A percentile compares a stretch with the other conserved stretches of the same genome.
Conservation (phyloP, 2,797 vertebrate species). For the Sitta carolinensis region DNA sequence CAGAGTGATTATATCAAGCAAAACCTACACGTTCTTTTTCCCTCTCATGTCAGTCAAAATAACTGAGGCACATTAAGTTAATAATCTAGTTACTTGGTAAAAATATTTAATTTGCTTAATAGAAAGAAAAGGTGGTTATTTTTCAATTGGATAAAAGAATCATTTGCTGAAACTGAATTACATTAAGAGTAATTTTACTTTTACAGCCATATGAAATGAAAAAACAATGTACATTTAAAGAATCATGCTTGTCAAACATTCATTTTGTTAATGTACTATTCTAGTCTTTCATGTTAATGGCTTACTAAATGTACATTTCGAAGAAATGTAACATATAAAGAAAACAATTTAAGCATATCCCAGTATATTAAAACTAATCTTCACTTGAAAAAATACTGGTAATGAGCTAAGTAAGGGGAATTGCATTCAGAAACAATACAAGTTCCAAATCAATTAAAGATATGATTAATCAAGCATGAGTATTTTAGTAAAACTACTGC, state of each 20-base stretch:
- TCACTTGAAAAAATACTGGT: slow-evolving; percentile 26
- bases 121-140: slow-evolving; percentile 48
- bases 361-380: slow-evolving; percentile 33
- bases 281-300: not conserved
- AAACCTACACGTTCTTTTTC: not conserved
- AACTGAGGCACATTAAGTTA: slow-evolving; percentile 26
- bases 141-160: slow-evolving; percentile 43
- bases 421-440: not conserved
- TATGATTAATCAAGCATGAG: not conserved
- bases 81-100: slow-evolving; percentile 23
- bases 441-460: not conserved
- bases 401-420: slow-evolving; percentile 16
- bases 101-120: slow-evolving; percentile 51
- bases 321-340: slow-evolving; percentile 17
- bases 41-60: not conserved
- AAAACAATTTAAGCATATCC: slow-evolving; percentile 45
- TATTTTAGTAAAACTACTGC: not conserved
- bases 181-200: slow-evolving; percentile 19
- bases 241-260: slow-evolving; percentile 18
- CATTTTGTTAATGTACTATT: slow-evolving; percentile 4
- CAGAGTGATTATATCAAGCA: not conserved
- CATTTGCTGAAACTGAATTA: slow-evolving; percentile 16
- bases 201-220: not conserved
- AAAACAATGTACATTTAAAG: not conserved
- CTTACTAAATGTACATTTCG: not conserved